A percentile compares a stretch with the other conserved stretches of the same genome.
Evolutionary conservation across 2,888 invertebrate species (phyloP).

Genomic region (Liopterus haemorrhoidalis): DNA sequence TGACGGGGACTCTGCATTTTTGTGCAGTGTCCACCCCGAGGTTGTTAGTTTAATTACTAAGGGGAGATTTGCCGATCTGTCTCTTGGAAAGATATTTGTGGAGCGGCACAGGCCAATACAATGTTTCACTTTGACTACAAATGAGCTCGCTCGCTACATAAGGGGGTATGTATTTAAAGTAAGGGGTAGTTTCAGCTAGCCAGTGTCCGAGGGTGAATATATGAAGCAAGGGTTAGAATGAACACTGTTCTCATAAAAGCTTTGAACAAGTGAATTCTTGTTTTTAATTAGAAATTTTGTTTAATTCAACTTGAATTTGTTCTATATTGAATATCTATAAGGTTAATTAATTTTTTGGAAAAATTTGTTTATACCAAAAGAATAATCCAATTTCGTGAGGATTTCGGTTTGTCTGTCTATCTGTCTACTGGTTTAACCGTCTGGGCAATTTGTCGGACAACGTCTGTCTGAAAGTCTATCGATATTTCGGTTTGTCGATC

Average conservation of each 20-base stretch:
- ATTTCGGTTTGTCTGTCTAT: too few relatives aligned
- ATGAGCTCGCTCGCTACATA: background rate
- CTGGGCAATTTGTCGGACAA: too few relatives aligned
- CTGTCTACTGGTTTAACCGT: too few relatives aligned
- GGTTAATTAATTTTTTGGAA: too few relatives aligned
- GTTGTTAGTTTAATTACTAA: conserved; percentile 45
- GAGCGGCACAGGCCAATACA: background rate
- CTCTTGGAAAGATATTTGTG: conserved; percentile 1
- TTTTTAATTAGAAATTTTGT: too few relatives aligned
- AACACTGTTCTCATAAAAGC: conserved; percentile 28
- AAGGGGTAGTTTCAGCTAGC: conserved; percentile 43
- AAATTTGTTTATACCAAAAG: too few relatives aligned
- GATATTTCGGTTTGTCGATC: too few relatives aligned
- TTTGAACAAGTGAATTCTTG: too few relatives aligned
- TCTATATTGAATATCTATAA: too few relatives aligned
- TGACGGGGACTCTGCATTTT: conserved; percentile 34
- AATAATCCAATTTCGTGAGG: too few relatives aligned
- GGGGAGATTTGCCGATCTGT: conserved; percentile 28
- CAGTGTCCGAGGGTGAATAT: conserved; percentile 46
- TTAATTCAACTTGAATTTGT: too few relatives aligned
- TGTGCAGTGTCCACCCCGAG: conserved; percentile 39
- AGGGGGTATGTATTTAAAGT: conserved; percentile 27
- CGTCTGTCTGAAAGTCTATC: too few relatives aligned
- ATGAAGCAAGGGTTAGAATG: conserved; percentile 45
- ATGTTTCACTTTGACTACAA: background rate